Evolutionary conservation across 2,888 invertebrate genomes (phyloP), one percentile per base, ranked within the genome.

Genomic region (Athrips mouffetella): DNA sequence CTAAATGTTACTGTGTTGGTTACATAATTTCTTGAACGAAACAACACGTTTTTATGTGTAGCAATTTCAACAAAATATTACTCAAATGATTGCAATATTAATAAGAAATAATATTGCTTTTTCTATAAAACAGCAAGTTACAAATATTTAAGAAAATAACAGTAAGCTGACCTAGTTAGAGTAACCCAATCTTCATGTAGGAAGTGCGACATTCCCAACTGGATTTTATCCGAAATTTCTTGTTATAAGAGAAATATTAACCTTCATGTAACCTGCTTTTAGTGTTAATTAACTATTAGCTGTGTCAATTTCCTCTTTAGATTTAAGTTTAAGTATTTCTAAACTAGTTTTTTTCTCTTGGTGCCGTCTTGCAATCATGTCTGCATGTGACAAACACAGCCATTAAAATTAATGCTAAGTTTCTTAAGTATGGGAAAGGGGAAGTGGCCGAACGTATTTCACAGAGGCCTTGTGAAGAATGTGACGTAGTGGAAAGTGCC

Each of bases 221-320:
- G 44, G 33, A 39, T 42, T 50, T 50, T 47, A 47, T 30, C 37
- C n/a, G 47, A 50, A 23, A 27, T n/a, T 27, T 18, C 29, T 31
- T 31, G 27, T 47, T 18, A 11, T 29, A 29, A 37, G 16, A 35
- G 15, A 35, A 29, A 42, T 29, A 18, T 46, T 30, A 50, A 50
- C 47, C 50, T 50, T 50, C 30, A 47, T 50, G n/a, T 18, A 35
- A 50, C 47, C 42, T 31, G 50, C 41, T 50, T 50, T 42, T 41
- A 46, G 39, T 33, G 45, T 31, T 40, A 46, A 33, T 45, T 45
- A 35, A 45, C 30, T 21, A 35, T 35, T 29, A 16, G 6, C 29
- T 33, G 25, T 23, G 31, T 33, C 35, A 35, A 45, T 45, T 45
- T 45, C 35, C 35, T 45, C 25, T 29, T 33, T 35, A 18, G 45